Base-by-base conservation (phyloP, 2,888 invertebrate species). In the Dolichomitus sp. region DNA sequence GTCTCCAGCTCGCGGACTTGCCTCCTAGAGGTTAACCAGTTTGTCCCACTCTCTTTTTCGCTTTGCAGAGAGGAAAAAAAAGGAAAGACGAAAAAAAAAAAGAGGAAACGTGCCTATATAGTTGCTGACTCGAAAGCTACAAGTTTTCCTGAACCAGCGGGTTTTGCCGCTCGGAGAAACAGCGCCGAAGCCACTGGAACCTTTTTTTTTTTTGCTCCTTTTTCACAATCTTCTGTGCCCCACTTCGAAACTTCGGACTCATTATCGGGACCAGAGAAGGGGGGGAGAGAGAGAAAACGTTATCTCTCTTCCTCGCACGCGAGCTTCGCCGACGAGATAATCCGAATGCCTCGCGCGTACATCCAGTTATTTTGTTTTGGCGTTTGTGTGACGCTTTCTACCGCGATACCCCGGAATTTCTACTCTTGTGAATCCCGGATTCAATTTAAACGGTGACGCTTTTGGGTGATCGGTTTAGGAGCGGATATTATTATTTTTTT, bases 11-110 rank as follows among this genome's bases (percentile, higher is more conserved):
- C 76, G 45, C 81, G 48, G 72, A 82, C 85, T 81, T 73, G 88
- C 83, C 83, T 86, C 87, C 88, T 88, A 91, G 91, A 93, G 92
- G 92, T 92, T 92, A 93, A 93, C 93, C 92, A 92, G 93, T 93
- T 93, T 92, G 91, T 92, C 92, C 93, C 93, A 92, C 93, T 92
- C 92, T 91, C 89, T 88, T 90, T 90, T 88, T 83, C 84, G 83
- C 84, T 88, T 88, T 89, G 88, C 87, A 81, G 42, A 74, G 27
- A 73, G 69, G 54, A 52, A 59, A 23, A 27, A 12, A 12, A 54
- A 27, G 37, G 2, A n/a, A 37, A 48, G 48, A 19, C 17, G 48
- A 27, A n/a, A 33, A 50, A 59, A 66, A 48, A 76, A 14, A 73
- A 59, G 48, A 80, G 48, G 73, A 57, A 75, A 76, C 54, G 54